These are phyloP conservation scores for Falco naumanni DNA, from an alignment of 2,797 vertebrate species.

Conservation along the genomic window DNA sequence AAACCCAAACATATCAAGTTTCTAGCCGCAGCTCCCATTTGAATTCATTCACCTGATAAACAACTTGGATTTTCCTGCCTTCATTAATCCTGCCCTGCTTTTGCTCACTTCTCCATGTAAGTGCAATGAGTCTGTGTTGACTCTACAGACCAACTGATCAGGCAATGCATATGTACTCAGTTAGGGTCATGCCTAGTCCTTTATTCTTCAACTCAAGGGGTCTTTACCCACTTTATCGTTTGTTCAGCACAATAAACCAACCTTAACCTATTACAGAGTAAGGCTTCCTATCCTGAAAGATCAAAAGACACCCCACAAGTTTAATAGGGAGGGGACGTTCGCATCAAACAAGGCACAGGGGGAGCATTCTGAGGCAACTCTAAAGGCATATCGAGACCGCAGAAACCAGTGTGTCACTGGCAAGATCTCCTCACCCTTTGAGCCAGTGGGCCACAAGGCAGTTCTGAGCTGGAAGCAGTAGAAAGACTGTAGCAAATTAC, in stretches of 20 bases:
- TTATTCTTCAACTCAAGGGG: background rate
- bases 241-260: background rate
- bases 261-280: background rate
- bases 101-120: background rate
- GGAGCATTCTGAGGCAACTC: background rate
- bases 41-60: background rate
- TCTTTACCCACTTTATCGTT: background rate
- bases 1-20: fast-evolving
- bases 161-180: background rate
- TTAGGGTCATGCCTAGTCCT: background rate
- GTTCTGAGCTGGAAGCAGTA: background rate
- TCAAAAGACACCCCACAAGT: background rate
- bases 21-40: background rate
- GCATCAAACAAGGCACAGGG: background rate
- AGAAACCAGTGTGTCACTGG: background rate
- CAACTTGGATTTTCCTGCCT: background rate
- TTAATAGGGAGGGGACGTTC: background rate
- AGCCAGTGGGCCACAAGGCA: background rate
- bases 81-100: background rate
- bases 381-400: background rate
- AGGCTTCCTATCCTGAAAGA: background rate
- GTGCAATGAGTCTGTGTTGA: background rate
- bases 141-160: background rate
- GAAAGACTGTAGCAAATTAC: no score
- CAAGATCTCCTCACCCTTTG: background rate